Percentiles rank a stretch among this genome's conserved stretches.
These are phyloP conservation scores for Malurus leucopterus DNA, from an alignment of 2,797 vertebrate species.

Conservation along the genomic window DNA sequence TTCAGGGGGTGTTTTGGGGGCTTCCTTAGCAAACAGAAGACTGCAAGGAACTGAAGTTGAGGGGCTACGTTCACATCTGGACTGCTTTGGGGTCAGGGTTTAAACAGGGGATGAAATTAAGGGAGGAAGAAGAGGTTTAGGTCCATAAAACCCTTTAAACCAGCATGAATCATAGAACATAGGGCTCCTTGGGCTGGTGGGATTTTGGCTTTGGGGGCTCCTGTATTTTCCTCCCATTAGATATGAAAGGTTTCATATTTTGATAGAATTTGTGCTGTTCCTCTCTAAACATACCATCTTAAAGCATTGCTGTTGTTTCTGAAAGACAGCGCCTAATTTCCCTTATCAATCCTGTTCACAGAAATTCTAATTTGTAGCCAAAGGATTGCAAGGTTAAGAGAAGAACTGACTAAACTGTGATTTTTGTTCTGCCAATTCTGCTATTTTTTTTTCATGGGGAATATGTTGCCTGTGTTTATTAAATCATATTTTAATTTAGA, in stretches of 20 bases:
- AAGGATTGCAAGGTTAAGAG: slow-evolving; percentile 46
- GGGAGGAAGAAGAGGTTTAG: not conserved
- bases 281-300: slow-evolving; percentile 33
- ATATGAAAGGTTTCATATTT: slow-evolving; percentile 21
- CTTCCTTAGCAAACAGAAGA: not conserved
- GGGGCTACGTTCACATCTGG: not conserved
- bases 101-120: not conserved
- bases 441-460: not conserved
- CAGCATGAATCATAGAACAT: not conserved
- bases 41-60: not conserved
- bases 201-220: not conserved
- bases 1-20: not conserved
- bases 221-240: not conserved
- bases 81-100: not conserved
- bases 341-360: slow-evolving; percentile 55
- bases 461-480: slow-evolving; percentile 54
- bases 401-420: slow-evolving; percentile 56
- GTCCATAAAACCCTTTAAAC: not conserved
- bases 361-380: slow-evolving; percentile 60
- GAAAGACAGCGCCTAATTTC: slow-evolving; percentile 50
- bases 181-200: not conserved
- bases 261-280: slow-evolving; percentile 29
- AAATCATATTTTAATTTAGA: slow-evolving; percentile 55
- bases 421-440: slow-evolving; percentile 62
- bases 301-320: slow-evolving; percentile 25